Evolutionary conservation across 2,113 vertebrate species (phyloP), one percentile per base, ranked within the genome.

Genomic region (Colossoma macropomum): DNA sequence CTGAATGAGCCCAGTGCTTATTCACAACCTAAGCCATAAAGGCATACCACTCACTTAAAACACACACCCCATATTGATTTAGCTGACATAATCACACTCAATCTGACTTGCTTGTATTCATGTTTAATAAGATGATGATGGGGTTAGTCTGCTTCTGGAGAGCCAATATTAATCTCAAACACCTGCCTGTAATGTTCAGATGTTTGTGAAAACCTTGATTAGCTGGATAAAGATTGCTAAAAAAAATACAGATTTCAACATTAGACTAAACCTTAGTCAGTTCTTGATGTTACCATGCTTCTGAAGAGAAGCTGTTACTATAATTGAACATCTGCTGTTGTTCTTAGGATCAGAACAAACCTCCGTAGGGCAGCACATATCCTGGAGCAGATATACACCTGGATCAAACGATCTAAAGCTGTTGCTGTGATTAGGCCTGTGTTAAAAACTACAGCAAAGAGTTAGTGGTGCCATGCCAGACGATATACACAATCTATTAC

Each of bases 1-100:
- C 70, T 81, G 59, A 81, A 81, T 74, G 79, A 65, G 70, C 23
- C 45, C 70, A 34, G 38, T 34, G 62, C 52, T 65, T 81, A 81
- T 81, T 81, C 71, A 81, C 72, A 81, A 65, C 41, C 27, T 56
- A 4, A 3, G 23, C 21, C 21, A 23, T 71, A 23, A 12, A 25
- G 8, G 10, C 23, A 45, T 25, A 25, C 68, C 41, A 23, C 11
- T 6, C 32, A 30, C 25, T 62, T 71, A 59, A 80, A 41, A 45
- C 54, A 45, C 45, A 13, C 12, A 56, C 21, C 21, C 21, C 6
- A 56, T 56, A 52, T 56, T 56, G 54, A 68, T 25, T 79, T 38
- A 12, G 17, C 27, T 54, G 45, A 79, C 17, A 54, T 54, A 78
- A 69, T 68, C 13, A 34, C 27, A 34, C 25, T 28, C 10, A 6